Evolutionary conservation across 2,888 invertebrate species (phyloP).

Genomic region (Lepidocyrtinus sp.): DNA sequence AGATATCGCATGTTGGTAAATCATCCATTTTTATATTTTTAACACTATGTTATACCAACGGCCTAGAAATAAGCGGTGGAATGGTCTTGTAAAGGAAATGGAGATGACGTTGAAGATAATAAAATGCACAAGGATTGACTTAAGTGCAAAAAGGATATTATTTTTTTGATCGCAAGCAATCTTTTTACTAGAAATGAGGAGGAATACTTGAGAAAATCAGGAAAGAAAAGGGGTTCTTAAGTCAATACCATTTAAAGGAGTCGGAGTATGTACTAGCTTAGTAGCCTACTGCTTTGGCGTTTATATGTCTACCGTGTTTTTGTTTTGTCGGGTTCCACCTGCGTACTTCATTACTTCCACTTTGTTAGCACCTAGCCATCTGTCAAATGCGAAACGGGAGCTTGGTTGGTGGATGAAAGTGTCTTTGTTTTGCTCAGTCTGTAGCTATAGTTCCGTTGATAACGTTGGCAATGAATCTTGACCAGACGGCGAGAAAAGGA

Average conservation of each 20-base stretch:
- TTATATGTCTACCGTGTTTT: not conserved
- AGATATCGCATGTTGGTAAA: not conserved
- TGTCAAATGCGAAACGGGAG: not conserved
- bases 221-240: no score
- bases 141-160: not conserved
- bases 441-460: not conserved
- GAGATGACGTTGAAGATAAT: slow-evolving; percentile 25
- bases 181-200: not conserved
- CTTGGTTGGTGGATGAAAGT: not conserved
- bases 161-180: slow-evolving; percentile 6
- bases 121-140: not conserved
- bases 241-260: no score
- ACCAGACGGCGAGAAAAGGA: not conserved
- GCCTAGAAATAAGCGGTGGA: slow-evolving; percentile 5
- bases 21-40: slow-evolving; percentile 7
- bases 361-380: slow-evolving; percentile 7
- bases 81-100: slow-evolving; percentile 30
- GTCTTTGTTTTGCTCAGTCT: not conserved
- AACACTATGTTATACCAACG: not conserved
- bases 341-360: not conserved
- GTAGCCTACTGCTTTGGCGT: no score
- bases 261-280: no score
- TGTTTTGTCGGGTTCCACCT: not conserved
- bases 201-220: not conserved
- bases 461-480: not conserved